A percentile compares a stretch with the other conserved stretches of the same genome.
phyloP scores from a whole-genome alignment of 2,888 invertebrate genomes.

The Amiota mariae region DNA sequence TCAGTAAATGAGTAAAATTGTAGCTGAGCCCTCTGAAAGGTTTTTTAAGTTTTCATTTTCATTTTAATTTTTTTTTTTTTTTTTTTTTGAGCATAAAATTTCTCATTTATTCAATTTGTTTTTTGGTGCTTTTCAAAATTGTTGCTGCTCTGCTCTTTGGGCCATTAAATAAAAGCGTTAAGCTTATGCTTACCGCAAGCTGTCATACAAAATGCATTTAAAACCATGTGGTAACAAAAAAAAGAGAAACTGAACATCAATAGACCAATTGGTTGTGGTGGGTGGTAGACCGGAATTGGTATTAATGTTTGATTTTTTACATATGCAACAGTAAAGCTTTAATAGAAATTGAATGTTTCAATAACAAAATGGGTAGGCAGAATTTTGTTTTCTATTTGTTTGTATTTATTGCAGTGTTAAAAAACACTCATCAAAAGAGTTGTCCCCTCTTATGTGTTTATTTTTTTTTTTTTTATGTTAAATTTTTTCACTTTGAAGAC shows the following conservation, averaged over 20 bases:
- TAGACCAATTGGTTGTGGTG: too few species aligned
- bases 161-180: conserved; percentile 22
- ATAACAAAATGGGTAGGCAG: not conserved
- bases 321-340: not conserved
- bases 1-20: not conserved
- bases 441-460: too few species aligned
- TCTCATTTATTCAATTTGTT: conserved; percentile 3
- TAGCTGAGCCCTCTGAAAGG: conserved; percentile 38
- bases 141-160: conserved; percentile 6
- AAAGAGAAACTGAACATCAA: too few species aligned
- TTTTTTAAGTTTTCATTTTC: conserved; percentile 43
- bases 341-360: not conserved
- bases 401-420: too few species aligned
- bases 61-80: too few species aligned
- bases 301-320: too few species aligned
- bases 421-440: too few species aligned
- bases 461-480: too few species aligned
- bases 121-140: not conserved
- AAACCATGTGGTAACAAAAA: not conserved
- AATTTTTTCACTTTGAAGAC: too few species aligned
- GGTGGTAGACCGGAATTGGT: too few species aligned
- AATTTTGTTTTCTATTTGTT: too few species aligned
- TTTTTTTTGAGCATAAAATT: conserved; percentile 18
- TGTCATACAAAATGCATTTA: conserved; percentile 14
- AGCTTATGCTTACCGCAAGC: conserved; percentile 18